Percentiles rank a stretch among this genome's conserved stretches.
These are phyloP conservation scores for Nasonia longicornis DNA, from an alignment of 1,140 invertebrate species.

Conservation along the genomic window DNA sequence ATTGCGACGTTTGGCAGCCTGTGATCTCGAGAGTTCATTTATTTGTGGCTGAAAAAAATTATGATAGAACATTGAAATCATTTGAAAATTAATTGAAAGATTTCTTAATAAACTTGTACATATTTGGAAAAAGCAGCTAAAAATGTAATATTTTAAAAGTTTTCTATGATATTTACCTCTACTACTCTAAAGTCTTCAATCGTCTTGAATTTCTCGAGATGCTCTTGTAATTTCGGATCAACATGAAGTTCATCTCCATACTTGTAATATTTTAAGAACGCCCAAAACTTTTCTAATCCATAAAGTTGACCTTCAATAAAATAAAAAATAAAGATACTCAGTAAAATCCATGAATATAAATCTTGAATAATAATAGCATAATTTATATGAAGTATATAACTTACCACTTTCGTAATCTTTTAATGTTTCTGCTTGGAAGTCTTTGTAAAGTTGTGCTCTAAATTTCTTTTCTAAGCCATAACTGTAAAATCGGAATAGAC, in stretches of 20 bases:
- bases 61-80: background rate
- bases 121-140: background rate
- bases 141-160: background rate
- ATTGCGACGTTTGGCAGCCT: conserved; percentile 69
- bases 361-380: background rate
- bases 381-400: conserved; percentile 37
- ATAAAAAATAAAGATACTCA: conserved; percentile 25
- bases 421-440: conserved; percentile 96
- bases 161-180: conserved; percentile 68
- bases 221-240: conserved; percentile 82
- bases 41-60: conserved; percentile 68
- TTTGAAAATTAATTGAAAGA: too few relatives aligned
- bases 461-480: conserved; percentile 98
- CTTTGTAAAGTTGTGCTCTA: conserved; percentile 90
- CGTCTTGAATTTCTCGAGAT: conserved; percentile 90
- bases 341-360: background rate
- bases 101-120: too few relatives aligned
- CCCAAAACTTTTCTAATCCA: conserved; percentile 99
- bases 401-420: conserved; percentile 89
- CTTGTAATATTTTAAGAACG: conserved; percentile 96
- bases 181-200: conserved; percentile 94
- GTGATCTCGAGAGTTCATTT: conserved; percentile 68
- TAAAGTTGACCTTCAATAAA: conserved; percentile 87
- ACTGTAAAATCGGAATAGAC: conserved; percentile 98
- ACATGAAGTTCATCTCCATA: conserved; percentile 83